Evolutionary conservation across 1,140 invertebrate genomes (phyloP), one percentile per base, ranked within the genome.

Genomic region (Euschistus heros): DNA sequence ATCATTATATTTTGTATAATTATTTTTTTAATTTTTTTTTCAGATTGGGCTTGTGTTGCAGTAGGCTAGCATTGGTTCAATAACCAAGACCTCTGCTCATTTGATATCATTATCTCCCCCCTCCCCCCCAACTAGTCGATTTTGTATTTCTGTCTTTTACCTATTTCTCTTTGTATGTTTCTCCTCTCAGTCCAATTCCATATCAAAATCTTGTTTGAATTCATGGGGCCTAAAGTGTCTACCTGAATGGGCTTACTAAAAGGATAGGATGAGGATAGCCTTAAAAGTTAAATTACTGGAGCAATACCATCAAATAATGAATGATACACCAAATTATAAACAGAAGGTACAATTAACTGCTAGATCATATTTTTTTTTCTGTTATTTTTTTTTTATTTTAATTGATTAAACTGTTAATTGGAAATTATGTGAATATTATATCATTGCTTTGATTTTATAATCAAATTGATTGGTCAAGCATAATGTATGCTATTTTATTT

Each of bases 31-130:
- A n/a, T 13, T 18, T 4, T 50, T 20, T 20, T 50, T 50, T 18
- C 47, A 50, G 47, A 50, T 50, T 50, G 47, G 47, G n/a, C 47
- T 50, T 8, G 47, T 50, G n/a, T 22, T 50, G 22, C 47, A 50
- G 47, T 50, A 50, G 47, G 22, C n/a, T 50, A 22, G n/a, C 22
- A 22, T 50, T 50, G 47, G 47, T 20, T 2, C n/a, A 2, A 20
- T 18, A 6, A 3, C n/a, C 22, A 20, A 6, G 47, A 50, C 47
- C 47, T 50, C 22, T 50, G 33, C 33, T 37, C 33, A 37, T 37
- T 37, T 13, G 33, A 37, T 37, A 37, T 37, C 33, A 37, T 37
- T 37, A 37, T 37, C 33, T 37, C 33, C 33, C 27, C 33, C 33
- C 7, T 37, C 33, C 13, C 33, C 33, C 27, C 33, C 33, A 37